Conservation (phyloP, 2,888 invertebrate genomes). For the Erebia epiphron region DNA sequence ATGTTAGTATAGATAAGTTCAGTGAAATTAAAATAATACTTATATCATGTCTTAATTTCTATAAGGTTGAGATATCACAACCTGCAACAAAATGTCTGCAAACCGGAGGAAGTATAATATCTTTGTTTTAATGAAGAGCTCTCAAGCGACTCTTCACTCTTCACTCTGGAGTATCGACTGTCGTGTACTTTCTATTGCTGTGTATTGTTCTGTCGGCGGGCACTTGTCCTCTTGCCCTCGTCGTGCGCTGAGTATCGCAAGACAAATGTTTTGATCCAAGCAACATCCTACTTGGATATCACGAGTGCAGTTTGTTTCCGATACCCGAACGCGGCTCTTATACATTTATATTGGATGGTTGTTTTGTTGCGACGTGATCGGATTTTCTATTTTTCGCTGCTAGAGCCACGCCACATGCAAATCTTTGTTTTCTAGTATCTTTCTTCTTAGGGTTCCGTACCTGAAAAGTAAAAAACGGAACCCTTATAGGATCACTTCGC, state of each 20-base stretch:
- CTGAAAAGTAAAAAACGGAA: no score
- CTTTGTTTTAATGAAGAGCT: background rate
- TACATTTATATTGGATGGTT: slow-evolving; percentile 3
- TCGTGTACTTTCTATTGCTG: slow-evolving; percentile 20
- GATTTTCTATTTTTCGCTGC: background rate
- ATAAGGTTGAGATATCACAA: no score
- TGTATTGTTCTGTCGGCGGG: background rate
- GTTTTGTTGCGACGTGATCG: slow-evolving; percentile 1
- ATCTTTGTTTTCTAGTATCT: no score
- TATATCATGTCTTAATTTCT: no score
- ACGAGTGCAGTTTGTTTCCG: slow-evolving; percentile 14
- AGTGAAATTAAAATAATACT: no score
- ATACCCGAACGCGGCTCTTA: slow-evolving; percentile 11
- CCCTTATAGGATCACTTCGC: no score
- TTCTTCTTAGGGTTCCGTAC: no score
- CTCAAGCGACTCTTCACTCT: background rate
- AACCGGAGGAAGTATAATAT: background rate
- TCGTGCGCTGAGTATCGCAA: slow-evolving; percentile 11
- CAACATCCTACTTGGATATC: background rate
- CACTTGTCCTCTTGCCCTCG: background rate
- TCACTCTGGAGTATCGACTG: slow-evolving; percentile 1
- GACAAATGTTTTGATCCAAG: slow-evolving; percentile 15
- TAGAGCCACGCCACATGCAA: no score
- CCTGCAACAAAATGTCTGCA: background rate
- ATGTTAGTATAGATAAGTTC: no score